Base-by-base conservation (phyloP, 2,888 invertebrate genomes). In the Buathra laborator region DNA sequence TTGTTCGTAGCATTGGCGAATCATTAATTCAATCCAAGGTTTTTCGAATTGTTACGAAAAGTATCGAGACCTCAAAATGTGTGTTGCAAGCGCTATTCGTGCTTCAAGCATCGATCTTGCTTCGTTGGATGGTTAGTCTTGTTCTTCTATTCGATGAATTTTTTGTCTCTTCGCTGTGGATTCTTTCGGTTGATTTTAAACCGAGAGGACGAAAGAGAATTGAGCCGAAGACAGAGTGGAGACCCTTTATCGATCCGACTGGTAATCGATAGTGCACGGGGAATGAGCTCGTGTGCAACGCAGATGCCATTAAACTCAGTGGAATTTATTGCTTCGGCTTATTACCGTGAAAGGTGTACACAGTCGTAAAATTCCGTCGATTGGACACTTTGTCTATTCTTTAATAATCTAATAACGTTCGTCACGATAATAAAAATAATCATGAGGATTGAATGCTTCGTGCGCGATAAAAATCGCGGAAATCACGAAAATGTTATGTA, bases 241-340 rank as follows among this genome's bases (percentile, higher is more conserved):
- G 76, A 62, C 37, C 67, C 59, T 77, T 81, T 68, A 81, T 84
- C 84, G 84, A 84, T 77, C 77, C 32, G 32, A 48, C 37, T 32
- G 37, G 51, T 62, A 81, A 81, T 84, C 84, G 81, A 84, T 81
- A 74, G 77, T 62, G 24, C 59, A 37, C 12, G 29, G 64, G 19
- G 51, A 72, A 68, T 43, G 14, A 62, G 77, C 68, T 76, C 72
- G 46, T 76, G 76, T 16, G 81, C 81, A 72, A 72, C 72, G 32
- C 29, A 75, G 51, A 68, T 75, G 48, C 37, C 14, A 59, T 72
- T 68, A 44, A 80, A 80, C 56, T 76, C 59, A n/a, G 12, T 64
- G 72, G 46, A 77, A 84, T 77, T 84, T 77, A 76, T 77, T 48
- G 37, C 32, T 37, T n/a, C n/a, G 24, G n/a, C 59, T 80, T 80